Percentiles rank a stretch among this genome's conserved stretches.
Conservation (phyloP, 1,140 invertebrate genomes). For the Drosophila murphyi region DNA sequence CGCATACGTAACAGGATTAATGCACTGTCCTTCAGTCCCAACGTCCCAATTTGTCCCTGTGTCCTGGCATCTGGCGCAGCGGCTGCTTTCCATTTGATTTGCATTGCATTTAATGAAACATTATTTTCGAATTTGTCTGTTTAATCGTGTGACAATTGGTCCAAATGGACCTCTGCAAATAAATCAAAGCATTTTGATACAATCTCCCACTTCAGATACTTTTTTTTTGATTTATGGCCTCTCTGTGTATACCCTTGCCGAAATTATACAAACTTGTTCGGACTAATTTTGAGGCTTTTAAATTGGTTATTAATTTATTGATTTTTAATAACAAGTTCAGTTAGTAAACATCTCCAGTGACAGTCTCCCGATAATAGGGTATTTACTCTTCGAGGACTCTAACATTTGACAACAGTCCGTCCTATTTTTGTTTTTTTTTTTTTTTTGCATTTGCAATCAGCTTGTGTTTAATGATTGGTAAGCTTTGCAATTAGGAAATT, state of each 20-base stretch:
- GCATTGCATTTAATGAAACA: constrained; percentile 82
- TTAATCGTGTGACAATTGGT: constrained; percentile 82
- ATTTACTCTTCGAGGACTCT: not conserved
- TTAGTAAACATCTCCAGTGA: too few relatives aligned
- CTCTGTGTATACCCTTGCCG: constrained; percentile 2
- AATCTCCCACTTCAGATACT: constrained; percentile 3
- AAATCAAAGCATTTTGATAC: constrained; percentile 66
- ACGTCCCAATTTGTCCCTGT: not conserved
- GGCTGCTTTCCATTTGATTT: constrained; percentile 76
- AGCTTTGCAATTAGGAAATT: constrained; percentile 82
- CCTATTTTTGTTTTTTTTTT: constrained; percentile 20
- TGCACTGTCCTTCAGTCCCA: constrained; percentile 52
- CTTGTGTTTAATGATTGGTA: constrained; percentile 76
- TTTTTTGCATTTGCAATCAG: constrained; percentile 27
- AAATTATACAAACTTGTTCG: not conserved
- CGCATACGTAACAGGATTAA: constrained; percentile 73
- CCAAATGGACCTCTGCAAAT: constrained; percentile 45
- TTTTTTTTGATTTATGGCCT: constrained; percentile 12
- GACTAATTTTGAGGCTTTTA: too few relatives aligned
- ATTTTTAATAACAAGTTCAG: too few relatives aligned
- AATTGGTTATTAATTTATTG: too few relatives aligned
- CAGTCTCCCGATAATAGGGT: not conserved
- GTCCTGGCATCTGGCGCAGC: constrained; percentile 61
- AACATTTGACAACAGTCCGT: not conserved
- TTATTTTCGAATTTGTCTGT: constrained; percentile 83